Base-by-base conservation (phyloP, 2,888 invertebrate genomes). In the Augiades crinisus region DNA sequence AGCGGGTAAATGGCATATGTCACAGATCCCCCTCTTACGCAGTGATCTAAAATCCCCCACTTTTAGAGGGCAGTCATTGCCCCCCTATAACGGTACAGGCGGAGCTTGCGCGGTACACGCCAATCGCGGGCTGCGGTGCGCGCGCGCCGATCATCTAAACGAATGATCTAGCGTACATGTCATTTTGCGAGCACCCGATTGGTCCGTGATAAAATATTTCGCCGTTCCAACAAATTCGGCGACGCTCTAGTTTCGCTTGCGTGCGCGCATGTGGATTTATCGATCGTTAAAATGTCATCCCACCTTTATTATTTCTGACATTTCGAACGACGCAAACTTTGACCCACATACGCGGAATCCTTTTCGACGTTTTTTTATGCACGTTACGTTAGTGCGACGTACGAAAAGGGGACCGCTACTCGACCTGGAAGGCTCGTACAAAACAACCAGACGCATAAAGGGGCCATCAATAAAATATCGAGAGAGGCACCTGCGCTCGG, bases 51-150 rank as follows among this genome's bases (percentile, higher is more conserved):
- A 79, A 80, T 57, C 71, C 86, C 87, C 87, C 87, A 78, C 83
- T 82, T 81, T 79, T 72, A 75, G 78, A 68, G 78, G 82, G 77
- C 78, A 79, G 81, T 79, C 80, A 80, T 63, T 83, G 81, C 86
- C 86, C 85, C 86, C 76, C 81, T 80, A 71, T 86, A 85, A 86
- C 88, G 85, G 87, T 83, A 77, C 83, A 86, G 88, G 88, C 88
- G 88, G 74, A 81, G 88, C 86, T 64, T 81, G 65, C 65, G 71
- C 61, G 60, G 67, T 70, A 70, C 71, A 83, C 87, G 82, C 88
- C 88, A 88, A 88, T 88, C 79, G 79, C 78, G 68, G 78, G 74
- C 70, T 78, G 72, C 72, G 78, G 64, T 64, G 72, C 76, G 74
- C 78, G 62, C 67, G 71, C 80, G 70, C 64, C 64, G 78, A 73